Evolutionary conservation across 1,140 invertebrate genomes (phyloP), one percentile per base, ranked within the genome.

Genomic region (Achroia grisella): DNA sequence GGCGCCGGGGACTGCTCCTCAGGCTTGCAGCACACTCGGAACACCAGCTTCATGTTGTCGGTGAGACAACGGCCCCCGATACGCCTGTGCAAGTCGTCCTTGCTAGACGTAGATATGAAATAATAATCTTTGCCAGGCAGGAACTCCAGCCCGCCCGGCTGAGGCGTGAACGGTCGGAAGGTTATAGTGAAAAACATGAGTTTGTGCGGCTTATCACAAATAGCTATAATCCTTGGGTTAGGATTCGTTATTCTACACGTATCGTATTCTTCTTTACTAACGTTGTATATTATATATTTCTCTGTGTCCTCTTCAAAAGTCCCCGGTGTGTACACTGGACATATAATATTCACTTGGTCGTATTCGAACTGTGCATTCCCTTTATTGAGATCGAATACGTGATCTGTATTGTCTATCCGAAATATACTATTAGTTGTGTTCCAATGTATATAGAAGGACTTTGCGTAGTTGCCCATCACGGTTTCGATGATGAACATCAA

Each of bases 141-240:
- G 87, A 98, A 98, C 85, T 98, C 96, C 61, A 97, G 88, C 39
- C 96, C 96, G 57, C 95, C 95, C 42, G 96, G 96, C 87, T 97
- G 95, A 29, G 96, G 96, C 62, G 95, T 97, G 86, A 97, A 98
- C 70, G 96, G 95, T 81, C 96, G 90, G 88, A 98, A 98, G 52
- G 96, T 97, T 78, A 98, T 97, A 42, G 96, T 97, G 89, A 97
- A 97, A 88, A 96, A 97, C 94, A 96, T 95, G 67, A 95, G 88
- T 86, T 94, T 96, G 86, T 94, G 91, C 43, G 96, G 96, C 77
- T 97, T 97, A 89, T 98, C 95, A 91, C 96, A 98, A 74, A 97
- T 93, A 52, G 96, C 96, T 87, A 98, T 97, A 66, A 96, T 94
- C 53, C 95, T 89, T 28, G 96, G 94, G 88, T 93, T 95, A 11